Evolutionary conservation across 37 sponge, comb jelly and placozoan genomes (phyloP).

Genomic region (Cladorhizidae sp.): DNA sequence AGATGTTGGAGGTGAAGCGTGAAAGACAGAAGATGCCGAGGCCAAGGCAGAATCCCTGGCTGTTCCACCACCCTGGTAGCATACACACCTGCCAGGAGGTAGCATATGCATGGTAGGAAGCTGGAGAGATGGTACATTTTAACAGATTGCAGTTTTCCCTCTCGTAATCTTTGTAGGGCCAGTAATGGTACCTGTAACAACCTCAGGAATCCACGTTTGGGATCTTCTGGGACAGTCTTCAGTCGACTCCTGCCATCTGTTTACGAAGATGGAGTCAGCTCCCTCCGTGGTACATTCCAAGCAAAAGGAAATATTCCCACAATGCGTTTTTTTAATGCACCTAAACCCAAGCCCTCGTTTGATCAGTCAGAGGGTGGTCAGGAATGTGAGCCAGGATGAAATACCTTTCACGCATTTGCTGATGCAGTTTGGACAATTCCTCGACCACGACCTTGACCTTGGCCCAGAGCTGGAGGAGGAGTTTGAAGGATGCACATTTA

Average conservation of each 20-base stretch:
- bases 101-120: constrained; percentile 24
- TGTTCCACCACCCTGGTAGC: constrained; percentile 59
- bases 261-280: constrained; percentile 77
- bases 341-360: constrained; percentile 68
- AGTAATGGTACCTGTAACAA: constrained; percentile 92
- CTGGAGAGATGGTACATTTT: constrained; percentile 2
- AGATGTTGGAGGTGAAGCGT: constrained; percentile 21
- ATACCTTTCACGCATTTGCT: constrained; percentile 73
- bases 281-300: constrained; percentile 43
- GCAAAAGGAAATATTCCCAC: not conserved
- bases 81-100: constrained; percentile 50
- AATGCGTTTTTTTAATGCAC: constrained; percentile 46
- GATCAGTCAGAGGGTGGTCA: constrained; percentile 34
- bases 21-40: not conserved
- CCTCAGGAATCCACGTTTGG: constrained; percentile 52
- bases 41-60: constrained; percentile 56
- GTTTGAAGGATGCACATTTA: constrained; percentile 37
- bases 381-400: constrained; percentile 23
- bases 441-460: constrained; percentile 87
- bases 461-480: constrained; percentile 43
- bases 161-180: constrained; percentile 20
- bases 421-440: constrained; percentile 96
- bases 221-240: constrained; percentile 64
- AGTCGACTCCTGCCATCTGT: constrained; percentile 52
- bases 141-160: constrained; percentile 11